phyloP scores from a whole-genome alignment of 2,888 invertebrate genomes.

The Cerastis leucographa region DNA sequence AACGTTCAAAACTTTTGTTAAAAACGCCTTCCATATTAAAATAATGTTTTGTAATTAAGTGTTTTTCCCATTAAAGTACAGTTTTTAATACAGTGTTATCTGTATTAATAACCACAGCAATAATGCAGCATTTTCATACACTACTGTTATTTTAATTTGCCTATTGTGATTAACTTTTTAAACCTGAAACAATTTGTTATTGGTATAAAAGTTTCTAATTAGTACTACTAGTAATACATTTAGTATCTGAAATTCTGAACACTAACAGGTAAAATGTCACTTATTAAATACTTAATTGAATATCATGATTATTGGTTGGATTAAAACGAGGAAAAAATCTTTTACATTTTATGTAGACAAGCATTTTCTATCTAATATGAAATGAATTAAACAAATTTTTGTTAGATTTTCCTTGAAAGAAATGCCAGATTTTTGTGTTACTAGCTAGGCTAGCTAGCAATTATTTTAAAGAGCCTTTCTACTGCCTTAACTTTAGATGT shows the following conservation, averaged over 20 bases:
- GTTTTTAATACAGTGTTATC: neutral
- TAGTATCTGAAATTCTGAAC: neutral
- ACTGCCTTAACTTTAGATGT: neutral
- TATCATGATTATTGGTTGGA: neutral
- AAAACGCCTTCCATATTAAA: neutral
- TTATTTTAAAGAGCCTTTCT: no score
- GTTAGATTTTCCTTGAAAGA: no score
- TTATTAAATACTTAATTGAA: neutral
- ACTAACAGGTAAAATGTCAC: neutral
- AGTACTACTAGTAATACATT: neutral
- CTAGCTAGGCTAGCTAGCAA: neutral
- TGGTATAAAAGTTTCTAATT: neutral
- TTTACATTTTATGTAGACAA: neutral
- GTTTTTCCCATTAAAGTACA: neutral
- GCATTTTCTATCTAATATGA: neutral
- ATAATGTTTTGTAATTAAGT: neutral
- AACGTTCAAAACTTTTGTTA: neutral
- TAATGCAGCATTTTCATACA: neutral
- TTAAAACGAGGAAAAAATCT: neutral
- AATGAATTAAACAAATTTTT: no score
- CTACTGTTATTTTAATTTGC: conserved; percentile 12
- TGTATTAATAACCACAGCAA: neutral
- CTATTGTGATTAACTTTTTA: neutral
- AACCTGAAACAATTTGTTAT: neutral
- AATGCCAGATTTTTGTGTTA: neutral